Base-by-base conservation (phyloP, 37 sponge, comb jelly and placozoan genomes). In the Aplysina aerophoba region DNA sequence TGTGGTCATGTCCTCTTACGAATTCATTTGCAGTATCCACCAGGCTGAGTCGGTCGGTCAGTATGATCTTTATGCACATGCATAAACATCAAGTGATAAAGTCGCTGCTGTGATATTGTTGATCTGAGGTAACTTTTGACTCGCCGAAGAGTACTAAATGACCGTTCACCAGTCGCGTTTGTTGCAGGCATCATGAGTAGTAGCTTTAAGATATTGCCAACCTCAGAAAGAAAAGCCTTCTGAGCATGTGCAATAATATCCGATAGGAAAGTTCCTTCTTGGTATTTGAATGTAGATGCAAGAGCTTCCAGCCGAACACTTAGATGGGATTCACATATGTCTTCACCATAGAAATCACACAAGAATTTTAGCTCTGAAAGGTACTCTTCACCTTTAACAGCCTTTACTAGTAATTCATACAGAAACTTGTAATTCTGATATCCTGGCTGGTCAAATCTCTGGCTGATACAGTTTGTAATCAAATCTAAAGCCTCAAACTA, bases 61-160 rank as follows among this genome's bases (percentile, higher is more conserved):
- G 59, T 58, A 28, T 31, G 22, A 28, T 81, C 81, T 64, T 83
- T 79, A 73, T 92, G 89, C 63, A 83, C 64, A 65, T 88, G 85
- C 33, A 88, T 60, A 22, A 89, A 55, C 93, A 92, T 89, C n/a
- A 86, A 68, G 55, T 85, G 91, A 55, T 90, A 88, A 22, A 90
- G 31, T 30, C 73, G 20, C 30, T 30, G 66, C 71, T 94, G 92
- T 19, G 89, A 69, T 89, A 94, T 94, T 17, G 84, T 91, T 28
- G 73, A 28, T 71, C 73, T 27, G 37, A 71, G 73, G 73, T 71
- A 71, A 21, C 31, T 71, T 71, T 71, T 71, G 34, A 71, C 36
- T 35, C 37, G 34, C 35, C 12, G 34, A 34, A 71, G 73, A 71
- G 11, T 12, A 33, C 73, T 71, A 33, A 71, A 71, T 2, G 73